These are phyloP conservation scores for Sceloporus tristichus DNA, from an alignment of 2,113 vertebrate genomes.

Conservation along the genomic window DNA sequence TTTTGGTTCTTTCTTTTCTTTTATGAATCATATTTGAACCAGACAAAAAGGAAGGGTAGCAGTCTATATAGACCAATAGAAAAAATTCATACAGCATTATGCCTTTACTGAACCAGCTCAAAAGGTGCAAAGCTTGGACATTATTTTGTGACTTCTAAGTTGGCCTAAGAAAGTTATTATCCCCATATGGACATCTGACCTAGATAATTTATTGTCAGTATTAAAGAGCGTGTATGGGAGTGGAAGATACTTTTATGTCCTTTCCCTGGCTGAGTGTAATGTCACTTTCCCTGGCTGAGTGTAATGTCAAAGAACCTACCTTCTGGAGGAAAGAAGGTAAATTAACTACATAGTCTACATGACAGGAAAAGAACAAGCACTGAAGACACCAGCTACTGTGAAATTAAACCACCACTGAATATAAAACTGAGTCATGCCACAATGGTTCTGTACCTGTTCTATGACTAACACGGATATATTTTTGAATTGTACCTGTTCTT, in stretches of 20 bases:
- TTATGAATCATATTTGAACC: not conserved
- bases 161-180: too few species aligned
- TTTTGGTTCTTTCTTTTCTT: not conserved
- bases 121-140: not conserved
- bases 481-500: conserved; percentile 84
- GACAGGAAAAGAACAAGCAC: not conserved
- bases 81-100: not conserved
- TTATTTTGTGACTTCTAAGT: too few species aligned
- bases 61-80: not conserved
- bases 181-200: too few species aligned
- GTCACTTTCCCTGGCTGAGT: not conserved
- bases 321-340: not conserved
- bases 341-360: too few species aligned
- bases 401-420: not conserved
- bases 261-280: not conserved
- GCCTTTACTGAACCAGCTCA: not conserved
- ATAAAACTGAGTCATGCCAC: not conserved
- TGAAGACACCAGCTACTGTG: not conserved
- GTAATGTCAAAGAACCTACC: not conserved
- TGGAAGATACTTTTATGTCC: too few species aligned
- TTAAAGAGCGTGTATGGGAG: not conserved
- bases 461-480: too few species aligned
- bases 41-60: too few species aligned
- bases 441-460: conserved; percentile 84
- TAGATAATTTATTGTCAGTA: not conserved